Conservation (phyloP, 2,888 invertebrate species). For the Synergus itoensis region DNA sequence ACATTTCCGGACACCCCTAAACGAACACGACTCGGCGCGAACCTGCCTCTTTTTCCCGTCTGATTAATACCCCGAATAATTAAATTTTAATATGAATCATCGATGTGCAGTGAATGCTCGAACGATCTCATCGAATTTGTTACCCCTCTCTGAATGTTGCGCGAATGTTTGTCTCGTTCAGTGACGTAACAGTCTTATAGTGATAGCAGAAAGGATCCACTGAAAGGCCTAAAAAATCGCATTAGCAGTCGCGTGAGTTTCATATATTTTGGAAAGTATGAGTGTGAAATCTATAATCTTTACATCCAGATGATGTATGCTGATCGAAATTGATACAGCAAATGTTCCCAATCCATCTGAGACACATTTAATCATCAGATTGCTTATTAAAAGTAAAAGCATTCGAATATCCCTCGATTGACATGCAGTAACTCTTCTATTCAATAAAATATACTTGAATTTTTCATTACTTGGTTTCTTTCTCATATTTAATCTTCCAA, state of each 20-base stretch:
- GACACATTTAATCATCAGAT: conserved; percentile 36
- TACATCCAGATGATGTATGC: conserved; percentile 20
- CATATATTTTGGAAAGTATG: too few species aligned
- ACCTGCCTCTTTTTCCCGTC: conserved; percentile 55
- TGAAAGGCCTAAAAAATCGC: too few species aligned
- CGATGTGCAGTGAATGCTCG: conserved; percentile 60
- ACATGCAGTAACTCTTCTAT: conserved; percentile 4
- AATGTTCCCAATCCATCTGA: conserved; percentile 24
- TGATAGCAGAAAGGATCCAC: too few species aligned
- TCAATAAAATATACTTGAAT: conserved; percentile 1
- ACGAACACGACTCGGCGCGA: conserved; percentile 25
- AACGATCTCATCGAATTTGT: conserved; percentile 51
- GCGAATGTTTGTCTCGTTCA: background rate
- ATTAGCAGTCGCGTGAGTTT: too few species aligned
- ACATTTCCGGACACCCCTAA: conserved; percentile 8
- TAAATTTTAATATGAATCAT: conserved; percentile 73
- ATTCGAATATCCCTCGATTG: conserved; percentile 2
- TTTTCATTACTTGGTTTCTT: conserved; percentile 15
- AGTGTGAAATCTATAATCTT: background rate
- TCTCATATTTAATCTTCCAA: conserved; percentile 35
- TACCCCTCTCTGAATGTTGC: conserved; percentile 22
- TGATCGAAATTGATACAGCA: conserved; percentile 29
- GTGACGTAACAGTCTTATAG: too few species aligned
- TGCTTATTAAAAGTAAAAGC: conserved; percentile 14
- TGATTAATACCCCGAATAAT: conserved; percentile 67